phyloP scores from a whole-genome alignment of 1,140 invertebrate genomes.

The Trachymyrmex septentrionalis region DNA sequence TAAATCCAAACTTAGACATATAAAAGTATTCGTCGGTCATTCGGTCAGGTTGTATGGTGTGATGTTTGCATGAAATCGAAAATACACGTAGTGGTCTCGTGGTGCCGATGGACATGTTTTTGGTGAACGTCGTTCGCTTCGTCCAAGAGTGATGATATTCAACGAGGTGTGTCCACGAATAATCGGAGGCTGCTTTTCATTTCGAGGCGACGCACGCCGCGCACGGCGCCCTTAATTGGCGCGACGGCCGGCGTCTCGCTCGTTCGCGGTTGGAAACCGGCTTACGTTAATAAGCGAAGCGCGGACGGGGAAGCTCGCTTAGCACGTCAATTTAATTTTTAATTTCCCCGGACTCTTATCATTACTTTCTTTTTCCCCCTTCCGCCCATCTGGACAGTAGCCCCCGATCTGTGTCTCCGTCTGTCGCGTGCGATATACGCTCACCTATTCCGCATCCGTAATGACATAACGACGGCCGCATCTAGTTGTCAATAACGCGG shows the following conservation, averaged over 20 bases:
- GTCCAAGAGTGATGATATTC: constrained; percentile 1
- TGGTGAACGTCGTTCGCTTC: neutral
- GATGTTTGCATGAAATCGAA: constrained; percentile 23
- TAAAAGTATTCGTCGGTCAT: neutral
- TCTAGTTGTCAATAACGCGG: constrained; percentile 59
- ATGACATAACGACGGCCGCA: constrained; percentile 57
- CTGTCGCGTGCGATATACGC: constrained; percentile 38
- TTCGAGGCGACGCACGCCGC: constrained; percentile 43
- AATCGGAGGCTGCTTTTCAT: constrained; percentile 52
- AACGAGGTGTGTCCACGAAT: constrained; percentile 18
- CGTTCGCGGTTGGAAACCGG: constrained; percentile 35
- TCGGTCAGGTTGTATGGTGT: neutral
- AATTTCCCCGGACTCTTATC: constrained; percentile 50
- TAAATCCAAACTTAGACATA: too few species aligned
- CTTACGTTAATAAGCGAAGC: constrained; percentile 48
- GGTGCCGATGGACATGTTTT: neutral
- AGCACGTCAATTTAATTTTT: constrained; percentile 58
- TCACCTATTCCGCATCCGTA: constrained; percentile 43
- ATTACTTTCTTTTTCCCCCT: too few species aligned
- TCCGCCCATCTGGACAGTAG: neutral
- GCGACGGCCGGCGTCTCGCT: constrained; percentile 28
- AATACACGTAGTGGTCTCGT: constrained; percentile 33
- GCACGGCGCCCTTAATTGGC: constrained; percentile 48
- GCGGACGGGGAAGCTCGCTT: constrained; percentile 44
- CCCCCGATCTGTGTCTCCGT: neutral